Percentiles rank a stretch among this genome's conserved stretches.
Evolutionary conservation across 1,140 invertebrate genomes (phyloP).

Genomic region (Drosophila saltans): DNA sequence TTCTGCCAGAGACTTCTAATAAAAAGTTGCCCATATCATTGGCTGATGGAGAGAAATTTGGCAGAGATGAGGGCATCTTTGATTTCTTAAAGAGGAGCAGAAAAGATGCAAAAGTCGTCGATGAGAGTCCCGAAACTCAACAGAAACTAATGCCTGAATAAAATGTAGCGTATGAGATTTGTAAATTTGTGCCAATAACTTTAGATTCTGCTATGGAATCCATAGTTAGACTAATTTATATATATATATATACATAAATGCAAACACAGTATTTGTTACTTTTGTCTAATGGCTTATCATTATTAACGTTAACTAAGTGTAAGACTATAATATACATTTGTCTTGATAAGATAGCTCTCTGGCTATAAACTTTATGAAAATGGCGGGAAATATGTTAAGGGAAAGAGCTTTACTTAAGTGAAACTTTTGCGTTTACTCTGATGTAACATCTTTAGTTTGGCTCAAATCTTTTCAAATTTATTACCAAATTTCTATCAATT

Average conservation of each 20-base stretch:
- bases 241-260: neutral
- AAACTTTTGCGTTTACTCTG: neutral
- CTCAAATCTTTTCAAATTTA: no score
- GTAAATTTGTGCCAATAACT: neutral
- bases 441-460: neutral
- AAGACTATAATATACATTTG: neutral
- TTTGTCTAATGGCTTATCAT: neutral
- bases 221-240: no score
- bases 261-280: neutral
- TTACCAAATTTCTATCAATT: no score
- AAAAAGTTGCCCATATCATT: constrained; percentile 84
- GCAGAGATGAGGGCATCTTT: constrained; percentile 83
- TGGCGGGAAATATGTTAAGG: neutral
- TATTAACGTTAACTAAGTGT: neutral
- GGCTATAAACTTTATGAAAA: no score
- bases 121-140: constrained; percentile 29
- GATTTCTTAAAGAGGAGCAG: constrained; percentile 54
- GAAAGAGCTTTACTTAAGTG: neutral
- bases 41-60: constrained; percentile 85
- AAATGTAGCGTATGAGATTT: neutral
- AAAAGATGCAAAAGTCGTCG: neutral
- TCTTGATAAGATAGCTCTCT: neutral
- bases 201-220: no score
- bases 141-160: constrained; percentile 57
- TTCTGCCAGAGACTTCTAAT: constrained; percentile 86